Evolutionary conservation across 2,113 vertebrate species (phyloP).

Genomic region (Machaerirhynchus nigripectus): DNA sequence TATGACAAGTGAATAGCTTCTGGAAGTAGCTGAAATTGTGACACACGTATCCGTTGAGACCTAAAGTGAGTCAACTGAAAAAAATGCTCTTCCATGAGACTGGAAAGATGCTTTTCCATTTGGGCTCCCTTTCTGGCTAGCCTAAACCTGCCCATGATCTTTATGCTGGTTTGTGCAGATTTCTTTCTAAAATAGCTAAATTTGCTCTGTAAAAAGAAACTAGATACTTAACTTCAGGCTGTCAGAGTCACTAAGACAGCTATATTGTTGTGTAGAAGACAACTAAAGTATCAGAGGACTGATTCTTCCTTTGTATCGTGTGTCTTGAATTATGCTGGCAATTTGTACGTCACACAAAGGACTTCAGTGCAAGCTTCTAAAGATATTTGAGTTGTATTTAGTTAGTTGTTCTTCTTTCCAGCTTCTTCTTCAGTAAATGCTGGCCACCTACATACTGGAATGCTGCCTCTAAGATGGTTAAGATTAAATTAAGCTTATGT

Average conservation of each 20-base stretch:
- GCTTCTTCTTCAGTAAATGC: neutral
- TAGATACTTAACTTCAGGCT: neutral
- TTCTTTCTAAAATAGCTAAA: neutral
- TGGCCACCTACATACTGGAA: neutral
- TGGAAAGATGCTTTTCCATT: neutral
- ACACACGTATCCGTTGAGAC: accelerated
- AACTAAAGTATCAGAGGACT: neutral
- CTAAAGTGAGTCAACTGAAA: neutral
- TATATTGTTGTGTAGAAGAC: neutral
- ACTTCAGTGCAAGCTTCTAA: neutral
- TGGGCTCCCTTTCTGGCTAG: neutral
- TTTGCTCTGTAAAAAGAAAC: neutral
- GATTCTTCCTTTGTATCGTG: neutral
- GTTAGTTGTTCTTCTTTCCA: neutral
- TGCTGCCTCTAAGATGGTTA: neutral
- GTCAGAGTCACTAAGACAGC: neutral
- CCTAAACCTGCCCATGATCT: neutral
- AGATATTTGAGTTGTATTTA: neutral
- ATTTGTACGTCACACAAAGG: neutral
- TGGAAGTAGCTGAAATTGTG: neutral
- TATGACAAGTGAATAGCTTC: neutral
- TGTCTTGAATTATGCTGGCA: neutral
- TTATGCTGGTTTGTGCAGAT: neutral
- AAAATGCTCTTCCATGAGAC: neutral
- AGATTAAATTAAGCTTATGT: neutral